Conservation (phyloP, 2,888 invertebrate genomes). For the Nipponacmea schrenckii region DNA sequence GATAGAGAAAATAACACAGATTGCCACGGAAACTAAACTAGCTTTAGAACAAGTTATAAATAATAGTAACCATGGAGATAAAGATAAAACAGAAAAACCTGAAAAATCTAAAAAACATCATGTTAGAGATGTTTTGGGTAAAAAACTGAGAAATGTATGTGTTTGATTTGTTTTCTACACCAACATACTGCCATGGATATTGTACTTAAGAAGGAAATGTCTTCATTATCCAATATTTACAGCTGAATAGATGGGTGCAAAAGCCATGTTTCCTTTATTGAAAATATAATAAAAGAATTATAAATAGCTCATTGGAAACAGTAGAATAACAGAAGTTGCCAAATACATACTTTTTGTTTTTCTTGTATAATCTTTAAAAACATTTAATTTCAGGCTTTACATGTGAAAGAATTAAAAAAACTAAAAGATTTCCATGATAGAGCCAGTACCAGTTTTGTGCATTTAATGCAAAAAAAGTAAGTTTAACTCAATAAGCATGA, state of each 20-base stretch:
- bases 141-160: constrained; percentile 68
- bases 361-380: background rate
- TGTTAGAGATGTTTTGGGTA: constrained; percentile 67
- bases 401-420: constrained; percentile 72
- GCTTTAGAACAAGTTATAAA: constrained; percentile 74
- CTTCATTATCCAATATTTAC: too few relatives aligned
- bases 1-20: constrained; percentile 73
- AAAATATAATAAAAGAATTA: too few relatives aligned
- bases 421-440: constrained; percentile 73
- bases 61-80: constrained; percentile 51
- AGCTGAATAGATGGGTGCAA: too few relatives aligned
- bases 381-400: constrained; percentile 67
- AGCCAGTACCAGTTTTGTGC: constrained; percentile 71
- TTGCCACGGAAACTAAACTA: constrained; percentile 74
- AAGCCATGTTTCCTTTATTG: too few relatives aligned
- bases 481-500: constrained; percentile 35
- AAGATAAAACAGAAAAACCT: constrained; percentile 41
- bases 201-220: too few relatives aligned
- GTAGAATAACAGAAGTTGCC: too few relatives aligned
- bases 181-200: too few relatives aligned
- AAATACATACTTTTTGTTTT: constrained; percentile 1
- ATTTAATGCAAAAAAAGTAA: constrained; percentile 73
- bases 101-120: constrained; percentile 55
- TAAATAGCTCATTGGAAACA: too few relatives aligned
- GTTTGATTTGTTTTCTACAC: background rate